phyloP scores from a whole-genome alignment of 2,888 invertebrate species.

The Tridacna crocea region DNA sequence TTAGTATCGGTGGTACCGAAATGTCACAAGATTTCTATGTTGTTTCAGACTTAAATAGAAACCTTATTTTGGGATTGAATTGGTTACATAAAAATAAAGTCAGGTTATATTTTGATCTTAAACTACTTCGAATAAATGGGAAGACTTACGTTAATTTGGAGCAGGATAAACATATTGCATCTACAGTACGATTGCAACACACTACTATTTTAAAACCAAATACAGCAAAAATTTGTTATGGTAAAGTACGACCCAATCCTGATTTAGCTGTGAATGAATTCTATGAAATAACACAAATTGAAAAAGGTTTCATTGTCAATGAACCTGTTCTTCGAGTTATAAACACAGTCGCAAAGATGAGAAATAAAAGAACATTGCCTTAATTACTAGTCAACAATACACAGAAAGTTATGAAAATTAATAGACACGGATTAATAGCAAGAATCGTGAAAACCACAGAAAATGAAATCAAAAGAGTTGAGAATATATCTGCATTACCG shows the following conservation, averaged over 20 bases:
- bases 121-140: slow-evolving; percentile 30
- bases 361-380: slow-evolving; percentile 2
- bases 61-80: slow-evolving; percentile 32
- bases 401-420: neutral
- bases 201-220: slow-evolving; percentile 32
- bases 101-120: slow-evolving; percentile 43
- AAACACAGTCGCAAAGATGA: slow-evolving; percentile 9
- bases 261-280: neutral
- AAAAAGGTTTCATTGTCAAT: slow-evolving; percentile 6
- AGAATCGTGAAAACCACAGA: neutral
- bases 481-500: neutral
- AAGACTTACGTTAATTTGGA: slow-evolving; percentile 33
- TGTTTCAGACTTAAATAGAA: slow-evolving; percentile 33
- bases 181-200: slow-evolving; percentile 22
- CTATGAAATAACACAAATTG: slow-evolving; percentile 19
- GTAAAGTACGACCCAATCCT: slow-evolving; percentile 22
- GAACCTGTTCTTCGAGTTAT: slow-evolving; percentile 10
- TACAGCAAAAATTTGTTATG: slow-evolving; percentile 20
- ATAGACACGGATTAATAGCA: neutral
- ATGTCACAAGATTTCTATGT: slow-evolving; percentile 43
- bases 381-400: neutral
- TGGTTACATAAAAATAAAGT: slow-evolving; percentile 36
- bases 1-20: slow-evolving; percentile 40
- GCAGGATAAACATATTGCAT: slow-evolving; percentile 51
- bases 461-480: neutral